Percentiles rank a stretch among this genome's conserved stretches.
These are phyloP conservation scores for Argopecten irradians DNA, from an alignment of 1,140 invertebrate genomes.

Conservation along the genomic window DNA sequence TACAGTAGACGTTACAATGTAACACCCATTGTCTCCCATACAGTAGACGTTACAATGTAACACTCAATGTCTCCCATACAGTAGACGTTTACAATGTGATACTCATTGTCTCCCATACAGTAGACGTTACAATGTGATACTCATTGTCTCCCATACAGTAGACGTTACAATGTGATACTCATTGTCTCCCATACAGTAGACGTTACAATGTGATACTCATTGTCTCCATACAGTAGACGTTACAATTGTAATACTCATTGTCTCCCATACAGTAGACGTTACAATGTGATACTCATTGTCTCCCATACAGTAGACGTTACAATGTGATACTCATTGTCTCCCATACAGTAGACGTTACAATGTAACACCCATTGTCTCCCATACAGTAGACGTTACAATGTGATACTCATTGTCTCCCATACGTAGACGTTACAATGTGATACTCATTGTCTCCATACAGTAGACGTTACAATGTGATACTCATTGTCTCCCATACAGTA, in stretches of 20 bases:
- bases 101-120: not conserved
- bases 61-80: not conserved
- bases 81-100: not conserved
- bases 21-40: no score
- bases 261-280: not conserved
- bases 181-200: no score
- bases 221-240: not conserved
- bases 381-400: not conserved
- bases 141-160: no score
- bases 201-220: no score
- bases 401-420: not conserved
- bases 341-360: not conserved
- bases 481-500: not conserved
- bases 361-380: not conserved
- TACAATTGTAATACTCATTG: not conserved
- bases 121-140: no score
- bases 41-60: no score
- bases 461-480: not conserved
- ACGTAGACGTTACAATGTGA: not conserved
- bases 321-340: not conserved
- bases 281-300: no score
- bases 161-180: no score
- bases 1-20: no score
- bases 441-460: not conserved
- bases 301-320: no score